A percentile compares a stretch with the other conserved stretches of the same genome.
These are phyloP conservation scores for Hydrolagus colliei DNA, from an alignment of 2,797 vertebrate species.

Conservation along the genomic window DNA sequence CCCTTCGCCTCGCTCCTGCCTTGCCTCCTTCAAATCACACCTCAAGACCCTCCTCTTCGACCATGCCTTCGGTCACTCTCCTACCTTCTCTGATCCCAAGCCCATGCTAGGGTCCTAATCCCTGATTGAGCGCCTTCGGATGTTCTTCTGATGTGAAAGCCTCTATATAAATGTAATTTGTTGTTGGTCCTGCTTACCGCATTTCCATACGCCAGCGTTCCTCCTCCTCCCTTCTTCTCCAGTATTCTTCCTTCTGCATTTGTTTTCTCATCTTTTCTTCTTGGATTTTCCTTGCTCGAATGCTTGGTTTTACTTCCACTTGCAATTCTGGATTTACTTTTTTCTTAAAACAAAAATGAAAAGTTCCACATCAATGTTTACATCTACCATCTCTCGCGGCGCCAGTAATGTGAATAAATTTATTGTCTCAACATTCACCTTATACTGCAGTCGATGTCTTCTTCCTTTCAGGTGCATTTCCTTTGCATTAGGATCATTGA, in stretches of 20 bases:
- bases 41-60: too few relatives aligned
- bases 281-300: conserved; percentile 91
- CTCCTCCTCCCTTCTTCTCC: conserved; percentile 90
- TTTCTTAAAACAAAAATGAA: conserved; percentile 63
- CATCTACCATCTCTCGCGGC: too few relatives aligned
- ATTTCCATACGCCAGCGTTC: conserved; percentile 98
- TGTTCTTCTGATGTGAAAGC: too few relatives aligned
- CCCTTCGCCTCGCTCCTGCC: too few relatives aligned
- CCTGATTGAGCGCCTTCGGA: too few relatives aligned
- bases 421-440: conserved; percentile 58
- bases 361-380: not conserved
- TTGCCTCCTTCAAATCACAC: too few relatives aligned
- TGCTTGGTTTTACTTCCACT: conserved; percentile 96
- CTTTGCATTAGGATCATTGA: conserved; percentile 96
- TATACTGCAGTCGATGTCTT: conserved; percentile 88
- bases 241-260: conserved; percentile 98
- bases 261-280: conserved; percentile 98
- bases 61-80: too few relatives aligned
- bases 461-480: conserved; percentile 96
- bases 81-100: too few relatives aligned
- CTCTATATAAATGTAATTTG: too few relatives aligned
- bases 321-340: conserved; percentile 97
- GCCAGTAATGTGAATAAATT: not conserved
- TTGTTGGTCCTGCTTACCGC: conserved; percentile 58
- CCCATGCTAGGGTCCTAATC: too few relatives aligned